These are phyloP conservation scores for Chionoecetes opilio DNA, from an alignment of 1,140 invertebrate genomes.

Conservation along the genomic window DNA sequence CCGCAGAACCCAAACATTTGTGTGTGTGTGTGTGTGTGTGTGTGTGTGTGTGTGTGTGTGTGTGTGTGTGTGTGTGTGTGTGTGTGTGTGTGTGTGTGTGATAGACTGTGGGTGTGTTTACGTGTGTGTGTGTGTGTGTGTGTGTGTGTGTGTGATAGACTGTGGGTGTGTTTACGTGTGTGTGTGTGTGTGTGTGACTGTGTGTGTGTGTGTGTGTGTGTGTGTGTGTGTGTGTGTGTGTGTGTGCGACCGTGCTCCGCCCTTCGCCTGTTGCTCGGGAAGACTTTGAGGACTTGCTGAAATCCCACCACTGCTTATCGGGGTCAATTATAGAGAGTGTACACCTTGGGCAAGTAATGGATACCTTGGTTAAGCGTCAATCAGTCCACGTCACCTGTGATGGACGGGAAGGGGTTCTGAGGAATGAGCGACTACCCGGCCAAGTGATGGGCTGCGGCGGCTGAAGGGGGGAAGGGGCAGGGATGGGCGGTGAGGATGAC, in stretches of 20 bases:
- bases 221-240: neutral
- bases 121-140: neutral
- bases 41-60: slow-evolving; percentile 58
- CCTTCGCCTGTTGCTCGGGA: neutral
- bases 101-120: no score
- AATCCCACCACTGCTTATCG: slow-evolving; percentile 22
- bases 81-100: neutral
- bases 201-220: neutral
- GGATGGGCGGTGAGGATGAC: neutral
- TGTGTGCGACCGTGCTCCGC: neutral
- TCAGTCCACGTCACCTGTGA: slow-evolving; percentile 45
- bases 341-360: slow-evolving; percentile 50
- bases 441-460: neutral
- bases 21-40: slow-evolving; percentile 38
- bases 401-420: slow-evolving; percentile 31
- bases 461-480: neutral
- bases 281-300: slow-evolving; percentile 4
- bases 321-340: slow-evolving; percentile 47
- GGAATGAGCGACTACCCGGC: neutral
- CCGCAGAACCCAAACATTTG: no score
- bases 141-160: neutral
- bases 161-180: slow-evolving; percentile 16
- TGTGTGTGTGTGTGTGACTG: neutral
- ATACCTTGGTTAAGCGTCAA: slow-evolving; percentile 59
- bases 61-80: slow-evolving; percentile 51